Base-by-base conservation (phyloP, 2,113 vertebrate species). In the Gymnobelideus leadbeateri region DNA sequence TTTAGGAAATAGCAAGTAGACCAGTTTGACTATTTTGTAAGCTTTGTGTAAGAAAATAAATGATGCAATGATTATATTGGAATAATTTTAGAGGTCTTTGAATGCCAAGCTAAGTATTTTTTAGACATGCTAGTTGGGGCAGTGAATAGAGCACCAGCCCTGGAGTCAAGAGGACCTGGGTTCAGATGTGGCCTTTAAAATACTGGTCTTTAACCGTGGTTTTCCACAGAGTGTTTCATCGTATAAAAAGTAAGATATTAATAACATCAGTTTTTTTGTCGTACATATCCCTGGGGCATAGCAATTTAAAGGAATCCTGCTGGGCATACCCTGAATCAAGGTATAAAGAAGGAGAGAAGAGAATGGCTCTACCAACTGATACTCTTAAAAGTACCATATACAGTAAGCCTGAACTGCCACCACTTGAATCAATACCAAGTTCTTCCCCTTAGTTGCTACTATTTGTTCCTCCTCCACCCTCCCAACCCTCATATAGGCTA, bases 291-390 rank as follows among this genome's bases (percentile, higher is more conserved):
- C 68, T 43, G 68, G 68, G n/a, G 11, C 16, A 89, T 89, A 95
- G 49, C 46, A 94, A 98, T 92, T 95, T 93, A 95, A 96, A 95
- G 93, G 25, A 0, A 37, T 96, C 95, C 96, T 95, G 91, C 95
- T 97, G 96, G 54, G 94, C 51, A 68, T 49, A 49, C 47, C 47
- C 53, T 95, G 93, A 94, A 90, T 94, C 93, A 96, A 89, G 96
- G 91, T 92, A 37, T 37, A 92, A 94, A 52, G 90, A 51, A 31
- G 95, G 89, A 93, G 68, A 89, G 50, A 94, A 95, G n/a, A n/a
- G n/a, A 7, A 84, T 43, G 68, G 68, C n/a, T 84, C 68, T n/a
- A 84, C n/a, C 68, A 97, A 90, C 57, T 61, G 43, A 46, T 28
- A 2, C n/a, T 94, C 47, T 93, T 93, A 92, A 93, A 96, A 95